Evolutionary conservation across 2,888 invertebrate genomes (phyloP).

Genomic region (Cephus spinipes): DNA sequence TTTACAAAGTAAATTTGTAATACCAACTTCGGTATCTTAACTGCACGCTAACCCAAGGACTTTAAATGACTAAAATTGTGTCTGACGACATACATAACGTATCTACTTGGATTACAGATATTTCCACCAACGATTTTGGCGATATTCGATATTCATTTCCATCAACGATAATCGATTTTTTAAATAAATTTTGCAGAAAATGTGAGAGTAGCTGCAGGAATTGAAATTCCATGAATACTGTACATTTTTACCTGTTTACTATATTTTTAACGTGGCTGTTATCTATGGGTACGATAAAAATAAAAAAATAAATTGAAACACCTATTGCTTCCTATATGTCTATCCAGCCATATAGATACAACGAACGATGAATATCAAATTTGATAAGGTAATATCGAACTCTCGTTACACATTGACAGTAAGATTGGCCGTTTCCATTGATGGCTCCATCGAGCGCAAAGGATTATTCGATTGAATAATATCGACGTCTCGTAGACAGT

Average conservation of each 20-base stretch:
- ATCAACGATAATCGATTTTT: not conserved
- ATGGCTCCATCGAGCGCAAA: conserved; percentile 23
- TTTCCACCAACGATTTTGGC: not conserved
- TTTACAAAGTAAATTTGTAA: not conserved
- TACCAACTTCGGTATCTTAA: not conserved
- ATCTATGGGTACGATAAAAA: not conserved
- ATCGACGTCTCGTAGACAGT: conserved; percentile 36
- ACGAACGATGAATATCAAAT: not conserved
- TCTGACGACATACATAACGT: not conserved
- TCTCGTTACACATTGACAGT: conserved; percentile 27
- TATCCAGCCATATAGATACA: not conserved
- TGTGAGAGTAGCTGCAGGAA: not conserved
- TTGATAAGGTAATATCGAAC: conserved; percentile 26
- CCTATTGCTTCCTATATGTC: not conserved
- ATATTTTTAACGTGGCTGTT: not conserved
- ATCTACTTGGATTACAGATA: not conserved
- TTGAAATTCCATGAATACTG: not conserved
- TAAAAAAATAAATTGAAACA: not conserved
- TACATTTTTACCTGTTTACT: not conserved
- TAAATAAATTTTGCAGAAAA: not conserved
- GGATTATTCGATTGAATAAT: conserved; percentile 48
- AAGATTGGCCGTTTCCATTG: conserved; percentile 19
- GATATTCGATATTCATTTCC: not conserved
- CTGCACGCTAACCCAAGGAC: not conserved
- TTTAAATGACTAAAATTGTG: not conserved